Percentiles rank a stretch among this genome's conserved stretches.
phyloP scores from a whole-genome alignment of 1,140 invertebrate species.

The Maconellicoccus hirsutus region DNA sequence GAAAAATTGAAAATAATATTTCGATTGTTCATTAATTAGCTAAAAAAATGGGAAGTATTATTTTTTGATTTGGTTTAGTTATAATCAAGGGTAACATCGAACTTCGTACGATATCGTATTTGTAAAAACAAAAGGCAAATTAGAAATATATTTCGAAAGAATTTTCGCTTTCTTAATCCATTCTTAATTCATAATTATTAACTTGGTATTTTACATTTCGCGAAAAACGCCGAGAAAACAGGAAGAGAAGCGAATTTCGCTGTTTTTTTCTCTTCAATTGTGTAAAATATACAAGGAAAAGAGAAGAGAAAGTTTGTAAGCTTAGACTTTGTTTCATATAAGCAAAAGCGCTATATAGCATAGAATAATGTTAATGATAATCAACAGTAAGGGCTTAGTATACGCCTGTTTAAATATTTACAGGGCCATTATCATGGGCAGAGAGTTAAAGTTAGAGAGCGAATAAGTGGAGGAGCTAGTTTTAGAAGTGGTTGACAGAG shows the following conservation, averaged over 20 bases:
- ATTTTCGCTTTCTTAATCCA: not conserved
- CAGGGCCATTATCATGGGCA: conserved; percentile 21
- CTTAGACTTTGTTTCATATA: conserved; percentile 20
- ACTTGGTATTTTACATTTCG: not conserved
- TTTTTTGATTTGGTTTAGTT: no score
- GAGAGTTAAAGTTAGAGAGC: conserved; percentile 20
- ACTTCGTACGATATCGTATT: no score
- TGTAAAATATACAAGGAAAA: conserved; percentile 3
- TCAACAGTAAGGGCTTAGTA: conserved; percentile 22
- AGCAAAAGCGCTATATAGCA: conserved; percentile 21
- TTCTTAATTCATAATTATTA: not conserved
- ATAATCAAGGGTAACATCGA: no score
- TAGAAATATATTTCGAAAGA: not conserved
- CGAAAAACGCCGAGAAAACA: not conserved
- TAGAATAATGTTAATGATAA: conserved; percentile 23
- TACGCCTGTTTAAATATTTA: conserved; percentile 20
- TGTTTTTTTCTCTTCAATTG: not conserved
- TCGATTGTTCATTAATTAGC: no score
- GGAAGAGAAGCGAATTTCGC: not conserved
- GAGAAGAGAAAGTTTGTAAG: conserved; percentile 16
- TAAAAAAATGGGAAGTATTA: no score
- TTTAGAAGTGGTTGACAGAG: conserved; percentile 21
- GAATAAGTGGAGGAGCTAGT: conserved; percentile 21
- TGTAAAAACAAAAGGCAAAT: no score
- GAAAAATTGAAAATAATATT: no score